A percentile compares a stretch with the other conserved stretches of the same genome.
phyloP scores from a whole-genome alignment of 2,888 invertebrate genomes.

The Chrysolina oricalcia region DNA sequence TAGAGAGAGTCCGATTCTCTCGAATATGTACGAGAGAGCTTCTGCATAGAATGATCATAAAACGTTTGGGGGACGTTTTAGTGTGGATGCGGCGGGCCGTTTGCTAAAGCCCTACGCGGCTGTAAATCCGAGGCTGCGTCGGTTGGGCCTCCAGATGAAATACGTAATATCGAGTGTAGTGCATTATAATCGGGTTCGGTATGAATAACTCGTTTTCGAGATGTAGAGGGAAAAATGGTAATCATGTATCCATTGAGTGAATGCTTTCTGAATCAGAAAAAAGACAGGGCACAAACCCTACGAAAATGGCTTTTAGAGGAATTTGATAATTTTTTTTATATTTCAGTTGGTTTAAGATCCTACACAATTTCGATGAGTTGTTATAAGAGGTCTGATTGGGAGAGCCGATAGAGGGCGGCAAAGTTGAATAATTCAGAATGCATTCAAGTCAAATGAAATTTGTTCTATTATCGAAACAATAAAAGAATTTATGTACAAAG shows the following conservation, averaged over 20 bases:
- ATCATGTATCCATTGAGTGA: neutral
- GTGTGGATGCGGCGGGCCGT: constrained; percentile 61
- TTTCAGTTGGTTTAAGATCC: too few species aligned
- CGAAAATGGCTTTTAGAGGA: too few species aligned
- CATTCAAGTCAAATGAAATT: too few species aligned
- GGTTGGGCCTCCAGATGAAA: constrained; percentile 45
- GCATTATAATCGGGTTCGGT: constrained; percentile 19
- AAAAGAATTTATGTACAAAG: too few species aligned
- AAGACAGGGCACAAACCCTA: too few species aligned
- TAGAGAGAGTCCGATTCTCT: constrained; percentile 52
- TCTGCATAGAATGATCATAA: constrained; percentile 15
- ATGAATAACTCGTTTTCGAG: neutral
- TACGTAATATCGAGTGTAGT: constrained; percentile 34
- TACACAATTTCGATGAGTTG: too few species aligned
- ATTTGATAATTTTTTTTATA: too few species aligned
- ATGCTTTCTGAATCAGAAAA: neutral
- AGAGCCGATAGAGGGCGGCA: too few species aligned
- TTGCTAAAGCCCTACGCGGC: constrained; percentile 62
- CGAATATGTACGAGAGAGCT: constrained; percentile 2
- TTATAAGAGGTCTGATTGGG: too few species aligned
- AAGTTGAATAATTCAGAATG: too few species aligned
- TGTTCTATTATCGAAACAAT: too few species aligned
- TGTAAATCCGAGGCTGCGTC: constrained; percentile 61
- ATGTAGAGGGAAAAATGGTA: neutral
- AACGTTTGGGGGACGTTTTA: constrained; percentile 53